Base-by-base conservation (phyloP, 2,113 vertebrate species). In the Callipepla californica region DNA sequence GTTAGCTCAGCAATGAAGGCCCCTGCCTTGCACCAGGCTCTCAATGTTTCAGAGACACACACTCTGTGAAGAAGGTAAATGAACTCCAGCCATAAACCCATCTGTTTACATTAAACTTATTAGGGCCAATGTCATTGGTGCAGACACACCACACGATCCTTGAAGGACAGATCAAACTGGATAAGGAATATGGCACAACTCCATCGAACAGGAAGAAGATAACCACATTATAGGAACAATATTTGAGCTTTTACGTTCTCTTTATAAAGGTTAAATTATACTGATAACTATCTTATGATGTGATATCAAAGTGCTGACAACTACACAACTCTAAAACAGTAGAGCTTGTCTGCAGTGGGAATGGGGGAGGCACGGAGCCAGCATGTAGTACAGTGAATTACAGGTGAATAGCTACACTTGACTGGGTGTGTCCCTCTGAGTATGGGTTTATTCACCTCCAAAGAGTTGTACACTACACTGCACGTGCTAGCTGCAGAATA, bases 221-320 rank as follows among this genome's bases (percentile, higher is more conserved):
- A 75, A 94, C 76, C 73, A 92, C 75, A 87, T 80, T 84, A 65
- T 55, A 57, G 25, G 32, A 85, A 47, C 44, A 18, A 45, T 28
- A 78, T 69, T 72, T 74, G 32, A 78, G 57, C 34, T 77, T 92
- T 96, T 85, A 72, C 50, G 12, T 67, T 72, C 28, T 47, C 22
- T 51, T 32, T 57, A 12, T 79, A 28, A 87, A 89, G 79, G 94
- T 87, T 50, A 58, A 57, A 85, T 91, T 55, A 20, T 58, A 53
- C 40, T n/a, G 81, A 90, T 93, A 81, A 28, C 61, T 87, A 61
- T 28, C 34, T 87, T 68, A 21, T 18, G 18, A 38, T 13, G 13
- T 7, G 61, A 92, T 91, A 61, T 2, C 19, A 50, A 95, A 92
- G 6, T 32, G 96, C 94, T 96, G 94, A 96, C 87, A 75, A 13